phyloP scores from a whole-genome alignment of 2,797 vertebrate genomes.

The Sebastes goodei region DNA sequence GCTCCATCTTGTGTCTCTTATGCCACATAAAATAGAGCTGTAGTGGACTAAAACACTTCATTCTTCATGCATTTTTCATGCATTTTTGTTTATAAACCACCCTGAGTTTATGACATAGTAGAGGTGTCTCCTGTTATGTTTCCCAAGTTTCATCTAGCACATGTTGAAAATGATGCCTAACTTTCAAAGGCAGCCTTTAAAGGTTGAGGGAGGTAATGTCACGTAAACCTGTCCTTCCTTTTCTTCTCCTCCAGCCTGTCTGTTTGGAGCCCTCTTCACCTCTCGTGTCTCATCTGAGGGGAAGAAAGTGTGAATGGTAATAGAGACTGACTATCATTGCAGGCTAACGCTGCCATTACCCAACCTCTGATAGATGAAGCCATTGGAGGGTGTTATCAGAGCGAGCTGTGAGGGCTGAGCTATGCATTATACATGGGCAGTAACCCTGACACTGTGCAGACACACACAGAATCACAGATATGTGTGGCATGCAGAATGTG shows the following conservation, averaged over 20 bases:
- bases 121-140: not conserved
- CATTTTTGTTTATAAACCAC: not conserved
- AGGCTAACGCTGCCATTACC: constrained; percentile 82
- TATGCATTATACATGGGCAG: constrained; percentile 86
- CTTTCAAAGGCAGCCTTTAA: constrained; percentile 53
- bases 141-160: not conserved
- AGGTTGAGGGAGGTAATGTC: constrained; percentile 76
- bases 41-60: not conserved
- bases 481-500: not conserved
- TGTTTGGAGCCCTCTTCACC: constrained; percentile 56
- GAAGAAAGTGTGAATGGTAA: constrained; percentile 76
- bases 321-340: constrained; percentile 78
- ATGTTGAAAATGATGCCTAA: not conserved
- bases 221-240: constrained; percentile 9
- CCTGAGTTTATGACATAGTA: not conserved
- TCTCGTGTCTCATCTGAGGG: constrained; percentile 37
- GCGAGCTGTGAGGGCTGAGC: constrained; percentile 88
- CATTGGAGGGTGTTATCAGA: constrained; percentile 90
- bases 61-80: not conserved
- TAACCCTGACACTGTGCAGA: constrained; percentile 41
- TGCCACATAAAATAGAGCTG: constrained; percentile 10
- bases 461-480: constrained; percentile 12
- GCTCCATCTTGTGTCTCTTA: not conserved
- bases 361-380: constrained; percentile 89
- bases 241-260: constrained; percentile 81